phyloP scores from a whole-genome alignment of 2,113 vertebrate genomes.

The Cynocephalus volans region DNA sequence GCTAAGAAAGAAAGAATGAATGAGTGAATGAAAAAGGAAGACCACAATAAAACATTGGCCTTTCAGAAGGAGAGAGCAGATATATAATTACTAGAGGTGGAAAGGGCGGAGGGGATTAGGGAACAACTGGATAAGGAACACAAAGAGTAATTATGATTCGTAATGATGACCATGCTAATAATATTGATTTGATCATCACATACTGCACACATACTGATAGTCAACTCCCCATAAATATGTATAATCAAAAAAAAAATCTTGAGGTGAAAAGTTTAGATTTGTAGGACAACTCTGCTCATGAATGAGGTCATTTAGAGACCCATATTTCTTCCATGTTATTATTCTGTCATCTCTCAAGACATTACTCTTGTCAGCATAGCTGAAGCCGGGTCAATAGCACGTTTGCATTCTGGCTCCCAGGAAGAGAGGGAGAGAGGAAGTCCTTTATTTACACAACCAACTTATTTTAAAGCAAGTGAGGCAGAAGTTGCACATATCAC shows the following conservation, averaged over 20 bases:
- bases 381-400: background rate
- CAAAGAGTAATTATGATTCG: too few relatives aligned
- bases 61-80: too few relatives aligned
- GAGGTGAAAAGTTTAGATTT: background rate
- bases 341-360: background rate
- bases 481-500: background rate
- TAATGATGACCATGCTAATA: too few relatives aligned
- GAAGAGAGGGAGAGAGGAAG: background rate
- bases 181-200: too few relatives aligned
- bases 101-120: too few relatives aligned
- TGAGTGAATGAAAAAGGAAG: too few relatives aligned
- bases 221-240: too few relatives aligned
- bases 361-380: background rate
- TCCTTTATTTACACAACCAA: background rate
- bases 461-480: constrained; percentile 20
- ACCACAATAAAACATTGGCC: too few relatives aligned
- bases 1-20: too few relatives aligned
- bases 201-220: too few relatives aligned
- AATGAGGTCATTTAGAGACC: background rate
- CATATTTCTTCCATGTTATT: background rate
- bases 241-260: background rate
- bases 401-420: background rate
- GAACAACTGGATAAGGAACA: too few relatives aligned
- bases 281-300: background rate
- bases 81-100: too few relatives aligned